A percentile compares a stretch with the other conserved stretches of the same genome.
Conservation (phyloP, 2,888 invertebrate genomes). For the Mythimna loreyi region DNA sequence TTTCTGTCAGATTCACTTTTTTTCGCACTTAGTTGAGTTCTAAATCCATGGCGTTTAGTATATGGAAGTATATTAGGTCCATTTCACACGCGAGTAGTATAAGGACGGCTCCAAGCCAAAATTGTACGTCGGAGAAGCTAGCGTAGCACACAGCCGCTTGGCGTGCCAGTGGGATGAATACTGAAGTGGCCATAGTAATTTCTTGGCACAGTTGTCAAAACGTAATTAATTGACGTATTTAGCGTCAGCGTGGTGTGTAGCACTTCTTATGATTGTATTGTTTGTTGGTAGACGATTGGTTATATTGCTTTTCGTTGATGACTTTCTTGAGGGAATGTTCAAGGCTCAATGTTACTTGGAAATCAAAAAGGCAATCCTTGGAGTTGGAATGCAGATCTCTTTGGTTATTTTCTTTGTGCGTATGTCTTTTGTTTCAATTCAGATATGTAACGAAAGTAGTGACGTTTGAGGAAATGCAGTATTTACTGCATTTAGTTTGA, state of each 20-base stretch:
- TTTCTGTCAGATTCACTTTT: constrained; percentile 4
- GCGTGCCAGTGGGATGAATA: constrained; percentile 79
- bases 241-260: constrained; percentile 27
- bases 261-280: constrained; percentile 26
- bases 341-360: neutral
- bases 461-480: neutral
- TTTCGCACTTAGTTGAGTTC: constrained; percentile 31
- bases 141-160: constrained; percentile 77
- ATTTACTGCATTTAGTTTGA: neutral
- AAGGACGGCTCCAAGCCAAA: constrained; percentile 85
- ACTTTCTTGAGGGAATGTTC: neutral
- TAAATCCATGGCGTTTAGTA: constrained; percentile 55
- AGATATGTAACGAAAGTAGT: neutral
- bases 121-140: constrained; percentile 83
- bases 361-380: neutral
- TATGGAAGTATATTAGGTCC: constrained; percentile 86
- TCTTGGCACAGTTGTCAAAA: constrained; percentile 61
- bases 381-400: neutral
- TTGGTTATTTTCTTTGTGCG: neutral
- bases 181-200: constrained; percentile 77
- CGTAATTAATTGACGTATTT: constrained; percentile 57
- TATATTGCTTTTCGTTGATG: neutral
- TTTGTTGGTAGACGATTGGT: neutral
- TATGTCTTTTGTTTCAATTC: constrained; percentile 8
- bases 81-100: constrained; percentile 87